Conservation (phyloP, 2,113 vertebrate species). For the Calcarius ornatus region DNA sequence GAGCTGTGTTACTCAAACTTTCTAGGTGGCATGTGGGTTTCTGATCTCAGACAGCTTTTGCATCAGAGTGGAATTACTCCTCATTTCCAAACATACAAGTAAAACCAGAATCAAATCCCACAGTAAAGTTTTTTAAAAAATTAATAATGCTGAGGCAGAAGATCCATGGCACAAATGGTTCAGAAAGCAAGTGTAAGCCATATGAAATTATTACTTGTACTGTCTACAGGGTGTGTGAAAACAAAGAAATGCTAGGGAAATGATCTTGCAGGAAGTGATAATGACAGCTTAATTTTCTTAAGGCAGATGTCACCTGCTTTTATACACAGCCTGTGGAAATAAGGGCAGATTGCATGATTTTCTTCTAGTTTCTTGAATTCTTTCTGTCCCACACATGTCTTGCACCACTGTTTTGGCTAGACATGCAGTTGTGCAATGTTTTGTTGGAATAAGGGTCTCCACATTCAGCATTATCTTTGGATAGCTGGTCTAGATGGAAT, state of each 20-base stretch:
- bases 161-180: not conserved
- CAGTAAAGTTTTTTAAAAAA: not conserved
- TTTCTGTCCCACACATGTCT: not conserved
- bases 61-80: conserved; percentile 5
- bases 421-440: not conserved
- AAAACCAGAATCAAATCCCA: conserved; percentile 10
- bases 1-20: not conserved
- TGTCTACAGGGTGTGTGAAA: not conserved
- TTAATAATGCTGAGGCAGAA: not conserved
- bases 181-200: not conserved
- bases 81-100: not conserved
- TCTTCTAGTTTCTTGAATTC: not conserved
- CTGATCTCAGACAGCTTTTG: conserved; percentile 27
- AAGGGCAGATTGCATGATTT: not conserved
- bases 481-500: not conserved
- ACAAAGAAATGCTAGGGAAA: not conserved
- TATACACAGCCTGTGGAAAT: not conserved
- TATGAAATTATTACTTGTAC: not conserved
- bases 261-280: not conserved
- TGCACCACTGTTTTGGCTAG: conserved; percentile 11
- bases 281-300: not conserved
- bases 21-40: conserved; percentile 25
- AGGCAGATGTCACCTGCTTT: not conserved
- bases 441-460: not conserved
- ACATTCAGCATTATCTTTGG: not conserved